phyloP scores from a whole-genome alignment of 2,113 vertebrate species.

The Pygoscelis adeliae region DNA sequence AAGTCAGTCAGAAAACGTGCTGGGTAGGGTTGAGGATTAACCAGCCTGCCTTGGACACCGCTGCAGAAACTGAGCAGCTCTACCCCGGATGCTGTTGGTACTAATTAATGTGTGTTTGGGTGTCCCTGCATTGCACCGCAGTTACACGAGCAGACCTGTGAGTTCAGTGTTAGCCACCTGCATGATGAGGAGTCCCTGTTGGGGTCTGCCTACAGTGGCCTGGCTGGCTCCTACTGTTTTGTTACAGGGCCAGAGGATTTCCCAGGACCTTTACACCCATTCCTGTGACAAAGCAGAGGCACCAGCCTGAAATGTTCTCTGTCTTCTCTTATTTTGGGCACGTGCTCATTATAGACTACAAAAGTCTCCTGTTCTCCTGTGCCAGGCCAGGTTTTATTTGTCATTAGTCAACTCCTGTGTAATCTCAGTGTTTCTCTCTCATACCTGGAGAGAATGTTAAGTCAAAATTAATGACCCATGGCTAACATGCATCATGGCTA shows the following conservation, averaged over 20 bases:
- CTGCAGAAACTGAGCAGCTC: neutral
- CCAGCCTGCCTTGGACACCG: neutral
- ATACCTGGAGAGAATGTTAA: constrained; percentile 39
- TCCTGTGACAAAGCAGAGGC: constrained; percentile 4
- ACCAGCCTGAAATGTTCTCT: neutral
- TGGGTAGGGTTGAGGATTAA: neutral
- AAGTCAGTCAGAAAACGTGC: neutral
- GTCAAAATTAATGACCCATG: constrained; percentile 30
- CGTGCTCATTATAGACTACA: neutral
- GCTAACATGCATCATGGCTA: neutral
- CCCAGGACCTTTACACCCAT: neutral
- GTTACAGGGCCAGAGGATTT: neutral
- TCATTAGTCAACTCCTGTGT: neutral
- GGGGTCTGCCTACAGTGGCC: neutral
- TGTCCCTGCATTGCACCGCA: neutral
- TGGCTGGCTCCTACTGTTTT: neutral
- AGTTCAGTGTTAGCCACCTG: neutral
- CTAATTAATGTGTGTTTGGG: accelerated
- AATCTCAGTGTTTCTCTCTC: neutral
- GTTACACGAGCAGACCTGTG: neutral
- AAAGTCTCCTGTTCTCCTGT: neutral
- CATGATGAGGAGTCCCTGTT: neutral
- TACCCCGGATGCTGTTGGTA: neutral
- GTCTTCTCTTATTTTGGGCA: neutral
- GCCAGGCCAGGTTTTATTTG: neutral